These are phyloP conservation scores for Gyps fulvus DNA, from an alignment of 2,113 vertebrate genomes.

Conservation along the genomic window DNA sequence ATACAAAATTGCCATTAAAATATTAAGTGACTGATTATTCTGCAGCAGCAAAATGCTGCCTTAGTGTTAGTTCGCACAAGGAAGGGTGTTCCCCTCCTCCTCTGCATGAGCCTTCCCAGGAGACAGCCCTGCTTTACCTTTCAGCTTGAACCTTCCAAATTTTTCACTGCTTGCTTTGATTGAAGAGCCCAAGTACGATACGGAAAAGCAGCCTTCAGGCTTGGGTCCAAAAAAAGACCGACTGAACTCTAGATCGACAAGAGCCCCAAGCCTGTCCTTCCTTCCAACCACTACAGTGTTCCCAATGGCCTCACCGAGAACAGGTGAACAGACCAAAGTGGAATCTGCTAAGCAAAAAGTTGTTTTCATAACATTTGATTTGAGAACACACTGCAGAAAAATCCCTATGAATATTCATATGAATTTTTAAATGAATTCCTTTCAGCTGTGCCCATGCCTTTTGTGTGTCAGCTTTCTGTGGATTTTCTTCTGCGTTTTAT, in stretches of 20 bases:
- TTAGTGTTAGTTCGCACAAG: accelerated
- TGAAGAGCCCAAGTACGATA: background rate
- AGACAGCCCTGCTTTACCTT: background rate
- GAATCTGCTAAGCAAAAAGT: background rate
- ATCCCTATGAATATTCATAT: conserved; percentile 35
- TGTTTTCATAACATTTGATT: background rate
- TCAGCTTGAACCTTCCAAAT: background rate
- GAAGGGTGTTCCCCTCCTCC: background rate
- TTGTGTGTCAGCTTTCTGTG: conserved; percentile 35
- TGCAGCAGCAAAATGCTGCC: background rate
- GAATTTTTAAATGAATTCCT: conserved; percentile 19
- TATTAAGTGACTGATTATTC: background rate
- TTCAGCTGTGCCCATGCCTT: conserved; percentile 44
- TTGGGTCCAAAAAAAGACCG: background rate
- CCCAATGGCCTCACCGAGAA: background rate
- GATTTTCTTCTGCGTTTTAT: background rate
- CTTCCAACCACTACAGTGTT: background rate
- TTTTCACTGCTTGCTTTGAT: background rate
- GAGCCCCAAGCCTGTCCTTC: background rate
- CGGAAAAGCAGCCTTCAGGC: background rate
- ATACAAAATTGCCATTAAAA: background rate
- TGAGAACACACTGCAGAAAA: background rate
- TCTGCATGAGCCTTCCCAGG: background rate
- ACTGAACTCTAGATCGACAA: background rate
- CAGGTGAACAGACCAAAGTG: background rate